Conservation (phyloP, 2,113 vertebrate genomes). For the Zootoca vivipara region DNA sequence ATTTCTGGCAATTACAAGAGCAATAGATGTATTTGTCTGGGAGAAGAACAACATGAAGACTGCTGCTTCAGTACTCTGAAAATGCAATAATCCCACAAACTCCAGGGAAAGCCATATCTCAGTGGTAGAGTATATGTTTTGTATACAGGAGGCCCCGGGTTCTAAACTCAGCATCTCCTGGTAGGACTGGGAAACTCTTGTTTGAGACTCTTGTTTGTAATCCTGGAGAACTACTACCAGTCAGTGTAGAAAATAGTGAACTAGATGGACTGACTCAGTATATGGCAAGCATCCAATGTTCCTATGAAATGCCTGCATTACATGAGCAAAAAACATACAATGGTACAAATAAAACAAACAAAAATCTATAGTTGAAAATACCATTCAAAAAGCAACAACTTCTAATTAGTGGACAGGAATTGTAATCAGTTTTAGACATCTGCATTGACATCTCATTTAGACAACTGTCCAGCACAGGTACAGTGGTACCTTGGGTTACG, state of each 20-base stretch:
- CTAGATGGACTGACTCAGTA: too few relatives aligned
- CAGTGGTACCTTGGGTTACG: too few relatives aligned
- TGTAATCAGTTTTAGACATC: constrained; percentile 22
- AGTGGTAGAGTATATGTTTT: too few relatives aligned
- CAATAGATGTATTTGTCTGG: not conserved
- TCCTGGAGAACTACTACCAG: too few relatives aligned
- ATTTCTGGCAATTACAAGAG: not conserved
- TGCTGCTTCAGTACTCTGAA: not conserved
- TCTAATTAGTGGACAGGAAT: not conserved
- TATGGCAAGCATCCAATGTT: too few relatives aligned
- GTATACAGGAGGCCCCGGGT: too few relatives aligned
- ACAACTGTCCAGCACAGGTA: not conserved
- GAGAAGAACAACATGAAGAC: not conserved
- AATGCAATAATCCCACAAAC: not conserved
- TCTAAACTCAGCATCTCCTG: too few relatives aligned
- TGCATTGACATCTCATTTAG: not conserved
- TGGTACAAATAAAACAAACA: not conserved
- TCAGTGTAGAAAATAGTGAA: too few relatives aligned
- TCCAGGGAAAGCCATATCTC: not conserved
- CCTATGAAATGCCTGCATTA: not conserved
- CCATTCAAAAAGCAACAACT: not conserved
- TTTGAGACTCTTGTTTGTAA: too few relatives aligned
- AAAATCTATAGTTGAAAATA: not conserved
- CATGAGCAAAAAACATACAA: not conserved
- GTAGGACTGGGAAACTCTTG: too few relatives aligned